phyloP scores from a whole-genome alignment of 2,888 invertebrate species.

The Syrphus vitripennis region DNA sequence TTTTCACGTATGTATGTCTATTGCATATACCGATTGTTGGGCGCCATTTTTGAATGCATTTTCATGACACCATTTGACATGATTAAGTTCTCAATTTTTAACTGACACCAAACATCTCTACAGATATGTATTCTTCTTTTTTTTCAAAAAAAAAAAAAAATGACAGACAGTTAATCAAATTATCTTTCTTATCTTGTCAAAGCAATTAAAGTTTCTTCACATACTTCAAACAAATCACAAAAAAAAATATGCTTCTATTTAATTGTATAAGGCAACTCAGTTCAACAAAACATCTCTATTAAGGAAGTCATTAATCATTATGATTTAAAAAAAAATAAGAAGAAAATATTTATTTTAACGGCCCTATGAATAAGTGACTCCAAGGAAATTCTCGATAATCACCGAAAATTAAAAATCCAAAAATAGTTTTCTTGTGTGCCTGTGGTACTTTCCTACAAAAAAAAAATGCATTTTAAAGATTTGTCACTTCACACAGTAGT shows the following conservation, averaged over 20 bases:
- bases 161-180: conserved; percentile 44
- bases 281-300: conserved; percentile 29
- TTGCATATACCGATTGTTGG: background rate
- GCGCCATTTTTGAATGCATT: background rate
- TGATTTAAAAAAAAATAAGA: background rate
- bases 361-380: conserved; percentile 19
- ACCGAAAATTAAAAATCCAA: conserved; percentile 35
- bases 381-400: conserved; percentile 51
- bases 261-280: background rate
- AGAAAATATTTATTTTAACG: conserved; percentile 53
- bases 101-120: conserved; percentile 33
- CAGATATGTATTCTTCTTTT: conserved; percentile 17
- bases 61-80: background rate
- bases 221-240: conserved; percentile 49
- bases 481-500: conserved; percentile 48
- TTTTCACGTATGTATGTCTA: too few species aligned
- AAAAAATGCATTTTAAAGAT: conserved; percentile 8
- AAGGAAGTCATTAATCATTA: conserved; percentile 64
- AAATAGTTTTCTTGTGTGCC: conserved; percentile 45
- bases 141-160: too few species aligned
- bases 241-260: conserved; percentile 10
- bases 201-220: conserved; percentile 66
- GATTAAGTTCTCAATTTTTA: conserved; percentile 37
- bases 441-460: background rate
- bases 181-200: conserved; percentile 37